A percentile compares a stretch with the other conserved stretches of the same genome.
These are phyloP conservation scores for Brachyrhaphis roseni DNA, from an alignment of 2,797 vertebrate species.

Conservation along the genomic window DNA sequence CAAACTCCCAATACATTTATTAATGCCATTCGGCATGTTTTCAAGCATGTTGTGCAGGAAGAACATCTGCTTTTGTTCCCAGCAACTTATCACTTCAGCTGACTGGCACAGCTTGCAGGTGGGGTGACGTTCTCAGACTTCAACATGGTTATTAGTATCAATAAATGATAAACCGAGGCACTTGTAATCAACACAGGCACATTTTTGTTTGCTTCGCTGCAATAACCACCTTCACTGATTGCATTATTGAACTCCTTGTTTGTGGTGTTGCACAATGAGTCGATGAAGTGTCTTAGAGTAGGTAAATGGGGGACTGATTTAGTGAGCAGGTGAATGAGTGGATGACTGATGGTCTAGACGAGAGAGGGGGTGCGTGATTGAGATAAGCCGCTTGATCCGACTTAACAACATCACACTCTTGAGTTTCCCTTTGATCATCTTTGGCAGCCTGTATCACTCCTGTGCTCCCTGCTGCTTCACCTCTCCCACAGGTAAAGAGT, in stretches of 20 bases:
- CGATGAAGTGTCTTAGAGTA: constrained; percentile 44
- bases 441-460: constrained; percentile 36
- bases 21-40: constrained; percentile 6
- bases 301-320: constrained; percentile 46
- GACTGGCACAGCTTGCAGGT: constrained; percentile 16
- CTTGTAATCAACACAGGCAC: constrained; percentile 31
- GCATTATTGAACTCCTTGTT: constrained; percentile 52
- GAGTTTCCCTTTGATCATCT: constrained; percentile 72
- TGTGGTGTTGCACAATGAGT: constrained; percentile 31
- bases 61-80: background rate
- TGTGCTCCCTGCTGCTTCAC: constrained; percentile 66
- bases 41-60: background rate
- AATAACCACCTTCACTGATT: constrained; percentile 41
- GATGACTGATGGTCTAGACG: constrained; percentile 55
- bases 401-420: constrained; percentile 52
- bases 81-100: background rate
- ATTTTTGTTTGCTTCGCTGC: constrained; percentile 20
- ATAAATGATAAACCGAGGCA: constrained; percentile 45
- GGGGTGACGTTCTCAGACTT: constrained; percentile 35
- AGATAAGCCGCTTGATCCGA: constrained; percentile 67
- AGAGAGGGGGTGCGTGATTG: constrained; percentile 45
- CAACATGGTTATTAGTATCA: constrained; percentile 42
- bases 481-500: constrained; percentile 67
- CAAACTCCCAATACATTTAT: background rate
- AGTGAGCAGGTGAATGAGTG: constrained; percentile 38